A percentile compares a stretch with the other conserved stretches of the same genome.
These are phyloP conservation scores for Podarcis raffonei DNA, from an alignment of 2,113 vertebrate genomes.

Conservation along the genomic window DNA sequence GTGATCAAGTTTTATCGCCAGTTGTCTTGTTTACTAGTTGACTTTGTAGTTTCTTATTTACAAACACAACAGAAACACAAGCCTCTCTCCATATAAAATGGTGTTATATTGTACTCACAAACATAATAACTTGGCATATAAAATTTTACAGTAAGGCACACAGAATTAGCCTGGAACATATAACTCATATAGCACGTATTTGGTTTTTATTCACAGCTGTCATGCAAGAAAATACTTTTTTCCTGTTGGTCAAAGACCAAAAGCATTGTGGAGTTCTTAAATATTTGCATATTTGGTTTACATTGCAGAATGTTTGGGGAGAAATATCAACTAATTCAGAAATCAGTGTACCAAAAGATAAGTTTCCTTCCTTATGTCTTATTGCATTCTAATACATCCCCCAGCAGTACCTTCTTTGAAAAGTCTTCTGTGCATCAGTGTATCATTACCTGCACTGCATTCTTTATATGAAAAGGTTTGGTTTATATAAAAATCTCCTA, in stretches of 20 bases:
- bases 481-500: neutral
- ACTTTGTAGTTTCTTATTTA: neutral
- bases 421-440: neutral
- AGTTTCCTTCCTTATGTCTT: neutral
- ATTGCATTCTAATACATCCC: neutral
- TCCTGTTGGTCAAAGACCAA: neutral
- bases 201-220: neutral
- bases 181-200: no score
- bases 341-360: neutral
- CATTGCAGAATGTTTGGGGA: constrained; percentile 35
- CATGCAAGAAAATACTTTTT: neutral
- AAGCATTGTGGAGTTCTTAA: neutral
- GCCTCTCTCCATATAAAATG: no score
- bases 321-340: constrained; percentile 11
- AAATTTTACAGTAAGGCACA: no score
- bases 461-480: neutral
- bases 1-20: neutral
- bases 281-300: neutral
- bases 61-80: no score
- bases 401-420: neutral
- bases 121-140: no score
- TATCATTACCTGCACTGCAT: neutral
- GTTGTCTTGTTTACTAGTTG: neutral
- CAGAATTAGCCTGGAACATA: no score
- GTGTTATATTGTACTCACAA: no score